phyloP scores from a whole-genome alignment of 2,113 vertebrate species.

The Mastomys natalensis region DNA sequence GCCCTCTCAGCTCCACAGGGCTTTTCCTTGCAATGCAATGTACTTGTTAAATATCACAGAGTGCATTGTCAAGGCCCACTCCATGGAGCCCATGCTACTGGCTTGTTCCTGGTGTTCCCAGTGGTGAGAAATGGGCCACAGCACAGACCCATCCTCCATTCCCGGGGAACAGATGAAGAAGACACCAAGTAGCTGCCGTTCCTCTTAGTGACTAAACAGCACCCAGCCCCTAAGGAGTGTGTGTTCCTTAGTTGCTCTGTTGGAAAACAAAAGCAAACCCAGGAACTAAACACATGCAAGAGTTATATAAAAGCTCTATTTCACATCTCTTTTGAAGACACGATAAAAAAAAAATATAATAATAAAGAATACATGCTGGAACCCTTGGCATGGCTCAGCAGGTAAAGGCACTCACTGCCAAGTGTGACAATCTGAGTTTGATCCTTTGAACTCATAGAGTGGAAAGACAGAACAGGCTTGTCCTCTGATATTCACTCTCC shows the following conservation, averaged over 20 bases:
- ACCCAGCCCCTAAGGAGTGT: background rate
- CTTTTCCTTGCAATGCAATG: too few species aligned
- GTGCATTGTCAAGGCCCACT: rapidly evolving
- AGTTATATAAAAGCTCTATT: slow-evolving; percentile 34
- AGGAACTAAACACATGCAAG: background rate
- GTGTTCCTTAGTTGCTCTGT: background rate
- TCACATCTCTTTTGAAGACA: slow-evolving; percentile 7
- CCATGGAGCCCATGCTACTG: too few species aligned
- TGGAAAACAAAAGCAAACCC: slow-evolving; percentile 47
- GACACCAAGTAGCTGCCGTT: background rate
- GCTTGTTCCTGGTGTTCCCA: background rate
- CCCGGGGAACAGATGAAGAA: background rate
- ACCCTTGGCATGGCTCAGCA: background rate
- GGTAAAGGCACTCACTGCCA: background rate
- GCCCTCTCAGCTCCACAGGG: background rate
- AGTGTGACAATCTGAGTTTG: background rate
- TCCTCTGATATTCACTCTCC: background rate
- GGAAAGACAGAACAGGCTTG: background rate
- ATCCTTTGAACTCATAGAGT: background rate
- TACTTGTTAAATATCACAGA: background rate
- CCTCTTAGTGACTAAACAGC: slow-evolving; percentile 15
- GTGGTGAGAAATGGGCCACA: rapidly evolving
- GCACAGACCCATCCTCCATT: rapidly evolving
- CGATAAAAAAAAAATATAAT: background rate
- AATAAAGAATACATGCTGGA: background rate